phyloP scores from a whole-genome alignment of 1,140 invertebrate genomes.

The Drosophila virilis region DNA sequence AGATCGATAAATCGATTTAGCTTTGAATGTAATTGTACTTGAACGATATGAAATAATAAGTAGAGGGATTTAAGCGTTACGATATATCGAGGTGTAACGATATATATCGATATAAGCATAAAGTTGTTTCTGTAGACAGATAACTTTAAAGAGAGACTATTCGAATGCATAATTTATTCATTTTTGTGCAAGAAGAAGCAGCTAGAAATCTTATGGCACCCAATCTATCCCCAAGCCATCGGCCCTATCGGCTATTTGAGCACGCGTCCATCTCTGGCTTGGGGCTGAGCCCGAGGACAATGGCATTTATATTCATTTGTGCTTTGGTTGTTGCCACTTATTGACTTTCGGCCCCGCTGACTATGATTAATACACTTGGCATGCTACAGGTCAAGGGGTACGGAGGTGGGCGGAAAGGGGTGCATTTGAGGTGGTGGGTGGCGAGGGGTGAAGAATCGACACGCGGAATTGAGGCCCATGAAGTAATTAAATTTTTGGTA shows the following conservation, averaged over 20 bases:
- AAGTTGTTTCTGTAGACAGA: too few relatives aligned
- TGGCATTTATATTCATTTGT: conserved; percentile 46
- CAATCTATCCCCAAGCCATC: neutral
- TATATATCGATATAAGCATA: neutral
- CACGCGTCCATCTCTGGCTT: conserved; percentile 2
- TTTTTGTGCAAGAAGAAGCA: too few relatives aligned
- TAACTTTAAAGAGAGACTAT: too few relatives aligned
- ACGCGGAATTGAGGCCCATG: neutral
- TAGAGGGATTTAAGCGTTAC: too few relatives aligned
- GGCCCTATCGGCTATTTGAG: neutral
- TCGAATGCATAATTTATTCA: too few relatives aligned
- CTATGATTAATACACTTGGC: conserved; percentile 45
- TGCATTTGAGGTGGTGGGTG: too few relatives aligned
- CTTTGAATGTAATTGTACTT: too few relatives aligned
- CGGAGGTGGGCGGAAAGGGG: neutral
- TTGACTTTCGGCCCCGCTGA: conserved; percentile 33
- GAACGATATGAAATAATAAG: too few relatives aligned
- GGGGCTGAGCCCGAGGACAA: conserved; percentile 1
- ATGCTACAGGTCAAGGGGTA: neutral
- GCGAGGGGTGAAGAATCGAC: neutral
- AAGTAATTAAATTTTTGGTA: conserved; percentile 36
- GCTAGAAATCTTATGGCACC: too few relatives aligned
- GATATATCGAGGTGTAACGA: neutral
- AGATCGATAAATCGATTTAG: too few relatives aligned
- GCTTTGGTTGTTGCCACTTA: conserved; percentile 31